Evolutionary conservation across 1,140 invertebrate species (phyloP), one percentile per base, ranked within the genome.

Genomic region (Geopemphigus sp.): DNA sequence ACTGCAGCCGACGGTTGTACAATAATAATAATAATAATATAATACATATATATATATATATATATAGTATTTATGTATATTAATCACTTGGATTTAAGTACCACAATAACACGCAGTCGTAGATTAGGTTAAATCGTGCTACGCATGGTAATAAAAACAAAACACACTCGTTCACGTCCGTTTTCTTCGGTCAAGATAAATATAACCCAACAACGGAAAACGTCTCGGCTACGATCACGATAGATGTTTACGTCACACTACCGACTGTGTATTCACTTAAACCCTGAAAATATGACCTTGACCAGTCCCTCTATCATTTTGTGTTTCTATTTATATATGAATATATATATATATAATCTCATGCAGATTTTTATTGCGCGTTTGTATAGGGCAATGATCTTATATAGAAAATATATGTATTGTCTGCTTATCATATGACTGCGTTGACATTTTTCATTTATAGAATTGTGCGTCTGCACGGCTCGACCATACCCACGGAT

Each of bases 81-180:
- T 66, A 66, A 66, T 66, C 63, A 45, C 63, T 66, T 14, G 12
- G 11, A 1, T 22, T 68, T 68, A 68, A 68, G 39, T 47, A 66
- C 39, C 5, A 3, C n/a, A 19, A 22, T 45, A 26, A 39, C n/a
- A 32, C 11, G 19, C 32, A 17, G n/a, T 15, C 32, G 14, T 50
- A 14, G 47, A 14, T 50, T 50, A 50, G 11, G 14, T 50, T 10
- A 50, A 50, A 5, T 32, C 5, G n/a, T 19, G 26, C 29, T 19
- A 17, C 17, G 11, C n/a, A 12, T 47, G 12, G 63, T 66, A 66
- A 39, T 66, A 66, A 39, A 59, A 63, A 63, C 61, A 63, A 63
- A 32, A 19, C 3, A 11, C 14, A 5, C 26, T 32, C 26, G 26
- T 39, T 19, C 12, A 2, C 61, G 29, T 54, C 53, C 15, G 15